These are phyloP conservation scores for Haliclystus octoradiatus DNA, from an alignment of 30 jellyfish, hydroid and myxozoan species.

Conservation along the genomic window DNA sequence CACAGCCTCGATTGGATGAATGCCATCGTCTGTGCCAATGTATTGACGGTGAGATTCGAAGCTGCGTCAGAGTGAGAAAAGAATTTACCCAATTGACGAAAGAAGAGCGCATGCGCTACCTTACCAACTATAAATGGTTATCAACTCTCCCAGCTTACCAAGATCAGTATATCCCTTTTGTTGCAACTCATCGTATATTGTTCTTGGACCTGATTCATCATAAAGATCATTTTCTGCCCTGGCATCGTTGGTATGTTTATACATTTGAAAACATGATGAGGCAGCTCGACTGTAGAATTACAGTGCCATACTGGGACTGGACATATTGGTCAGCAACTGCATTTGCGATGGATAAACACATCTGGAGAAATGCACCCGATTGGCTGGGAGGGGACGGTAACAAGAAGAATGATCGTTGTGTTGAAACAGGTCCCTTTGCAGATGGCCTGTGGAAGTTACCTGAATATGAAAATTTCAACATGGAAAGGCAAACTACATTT, in stretches of 20 bases:
- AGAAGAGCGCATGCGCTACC: not conserved
- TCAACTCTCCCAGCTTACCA: not conserved
- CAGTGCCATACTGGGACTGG: not conserved
- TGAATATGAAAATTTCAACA: not conserved
- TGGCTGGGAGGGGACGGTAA: not conserved
- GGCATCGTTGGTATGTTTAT: not conserved
- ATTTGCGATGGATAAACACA: not conserved
- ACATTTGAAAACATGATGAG: not conserved
- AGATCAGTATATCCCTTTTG: not conserved
- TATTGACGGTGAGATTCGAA: not conserved
- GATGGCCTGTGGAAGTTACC: not conserved
- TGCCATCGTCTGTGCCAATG: not conserved
- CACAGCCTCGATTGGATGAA: not conserved
- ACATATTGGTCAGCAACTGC: not conserved
- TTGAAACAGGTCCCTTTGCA: slow-evolving; percentile 1
- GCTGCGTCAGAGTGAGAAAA: not conserved
- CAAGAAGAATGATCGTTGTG: not conserved
- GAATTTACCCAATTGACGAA: not conserved
- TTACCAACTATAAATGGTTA: not conserved
- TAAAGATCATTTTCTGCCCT: not conserved
- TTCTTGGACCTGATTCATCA: not conserved
- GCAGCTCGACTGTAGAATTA: not conserved
- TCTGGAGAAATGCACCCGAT: not conserved
- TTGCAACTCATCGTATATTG: not conserved
- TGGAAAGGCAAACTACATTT: not conserved